Percentiles rank a stretch among this genome's conserved stretches.
Conservation (phyloP, 2,797 vertebrate species). For the Astyanax mexicanus region DNA sequence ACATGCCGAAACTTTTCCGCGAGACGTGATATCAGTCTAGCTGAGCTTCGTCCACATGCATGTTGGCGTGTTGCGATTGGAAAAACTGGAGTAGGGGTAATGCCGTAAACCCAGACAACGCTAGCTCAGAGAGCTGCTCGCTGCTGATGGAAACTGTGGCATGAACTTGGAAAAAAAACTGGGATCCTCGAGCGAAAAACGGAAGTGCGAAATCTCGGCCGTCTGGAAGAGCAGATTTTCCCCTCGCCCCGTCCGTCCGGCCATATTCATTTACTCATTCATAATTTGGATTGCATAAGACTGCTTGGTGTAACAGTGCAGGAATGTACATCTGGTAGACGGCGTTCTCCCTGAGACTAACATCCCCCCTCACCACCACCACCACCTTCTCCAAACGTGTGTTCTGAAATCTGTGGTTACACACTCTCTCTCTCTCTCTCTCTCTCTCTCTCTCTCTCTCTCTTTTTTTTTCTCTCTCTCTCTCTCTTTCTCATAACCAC, state of each 20-base stretch:
- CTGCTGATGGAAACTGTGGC: slow-evolving; percentile 76
- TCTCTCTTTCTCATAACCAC: too few species aligned
- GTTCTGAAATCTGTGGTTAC: slow-evolving; percentile 54
- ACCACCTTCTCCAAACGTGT: slow-evolving; percentile 31
- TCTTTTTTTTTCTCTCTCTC: too few species aligned
- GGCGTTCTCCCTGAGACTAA: slow-evolving; percentile 50
- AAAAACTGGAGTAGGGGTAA: slow-evolving; percentile 66
- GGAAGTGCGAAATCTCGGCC: slow-evolving; percentile 69
- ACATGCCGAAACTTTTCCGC: slow-evolving; percentile 63
- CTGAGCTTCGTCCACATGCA: slow-evolving; percentile 65
- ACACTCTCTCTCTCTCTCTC: too few species aligned
- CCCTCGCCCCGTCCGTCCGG: slow-evolving; percentile 59
- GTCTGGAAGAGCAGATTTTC: slow-evolving; percentile 73
- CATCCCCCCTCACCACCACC: not conserved
- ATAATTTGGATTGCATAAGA: slow-evolving; percentile 73
- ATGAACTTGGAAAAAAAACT: slow-evolving; percentile 74
- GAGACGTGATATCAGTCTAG: slow-evolving; percentile 56
- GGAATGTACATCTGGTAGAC: slow-evolving; percentile 77
- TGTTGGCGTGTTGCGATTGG: slow-evolving; percentile 72
- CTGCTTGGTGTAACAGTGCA: slow-evolving; percentile 67
- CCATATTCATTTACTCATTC: slow-evolving; percentile 74
- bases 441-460: too few species aligned
- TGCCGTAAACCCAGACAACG: slow-evolving; percentile 71
- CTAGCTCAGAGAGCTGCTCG: slow-evolving; percentile 69
- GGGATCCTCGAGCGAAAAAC: slow-evolving; percentile 59